Percentiles rank a stretch among this genome's conserved stretches.
These are phyloP conservation scores for Entomyzon cyanotis DNA, from an alignment of 2,113 vertebrate species.

Conservation along the genomic window DNA sequence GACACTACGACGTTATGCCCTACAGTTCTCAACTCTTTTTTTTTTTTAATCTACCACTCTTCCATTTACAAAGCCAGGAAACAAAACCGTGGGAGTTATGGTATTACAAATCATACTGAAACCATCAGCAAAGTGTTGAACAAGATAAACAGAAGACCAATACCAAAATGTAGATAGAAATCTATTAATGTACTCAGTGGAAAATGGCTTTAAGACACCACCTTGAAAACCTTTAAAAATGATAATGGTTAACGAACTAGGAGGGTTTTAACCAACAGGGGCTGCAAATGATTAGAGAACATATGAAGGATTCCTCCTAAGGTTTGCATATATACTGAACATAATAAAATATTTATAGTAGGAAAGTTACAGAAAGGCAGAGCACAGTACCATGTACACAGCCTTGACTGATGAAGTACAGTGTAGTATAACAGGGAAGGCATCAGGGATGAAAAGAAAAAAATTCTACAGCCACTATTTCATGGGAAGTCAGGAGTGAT, in stretches of 20 bases:
- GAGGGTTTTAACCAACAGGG: background rate
- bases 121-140: background rate
- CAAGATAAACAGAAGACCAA: background rate
- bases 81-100: background rate
- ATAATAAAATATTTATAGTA: background rate
- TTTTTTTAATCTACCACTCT: background rate
- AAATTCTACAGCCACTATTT: background rate
- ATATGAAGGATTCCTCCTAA: background rate
- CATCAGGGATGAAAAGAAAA: background rate
- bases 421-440: background rate
- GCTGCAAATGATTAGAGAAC: background rate
- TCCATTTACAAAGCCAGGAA: background rate
- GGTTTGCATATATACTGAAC: background rate
- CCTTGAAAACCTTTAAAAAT: background rate
- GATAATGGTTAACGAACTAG: background rate
- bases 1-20: background rate
- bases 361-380: background rate
- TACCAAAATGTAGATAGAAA: background rate
- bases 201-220: background rate
- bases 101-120: background rate
- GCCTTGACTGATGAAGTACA: background rate
- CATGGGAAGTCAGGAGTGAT: background rate
- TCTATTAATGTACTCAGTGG: background rate
- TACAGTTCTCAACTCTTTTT: background rate
- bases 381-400: background rate